These are phyloP conservation scores for Pogonophryne albipinna DNA, from an alignment of 2,797 vertebrate genomes.

Conservation along the genomic window DNA sequence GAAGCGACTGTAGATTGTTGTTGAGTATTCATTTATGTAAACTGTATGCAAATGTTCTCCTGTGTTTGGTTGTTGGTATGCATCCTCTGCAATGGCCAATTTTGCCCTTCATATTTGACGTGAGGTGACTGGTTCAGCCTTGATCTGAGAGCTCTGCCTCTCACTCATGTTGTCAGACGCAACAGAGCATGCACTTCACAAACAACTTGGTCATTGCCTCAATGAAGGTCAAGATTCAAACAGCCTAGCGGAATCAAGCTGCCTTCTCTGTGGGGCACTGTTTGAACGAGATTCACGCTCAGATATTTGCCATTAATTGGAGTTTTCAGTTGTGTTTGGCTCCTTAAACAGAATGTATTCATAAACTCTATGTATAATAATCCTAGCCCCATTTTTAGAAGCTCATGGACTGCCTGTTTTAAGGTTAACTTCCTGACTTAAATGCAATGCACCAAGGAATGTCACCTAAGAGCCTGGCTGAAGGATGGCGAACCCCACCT, in stretches of 20 bases:
- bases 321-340: conserved; percentile 51
- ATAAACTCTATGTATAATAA: conserved; percentile 66
- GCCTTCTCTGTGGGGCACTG: conserved; percentile 65
- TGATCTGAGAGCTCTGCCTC: conserved; percentile 81
- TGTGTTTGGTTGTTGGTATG: conserved; percentile 82
- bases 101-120: conserved; percentile 86
- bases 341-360: conserved; percentile 69
- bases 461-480: conserved; percentile 66
- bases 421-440: conserved; percentile 64
- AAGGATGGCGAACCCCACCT: conserved; percentile 72
- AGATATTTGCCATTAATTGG: conserved; percentile 73
- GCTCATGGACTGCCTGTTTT: conserved; percentile 52
- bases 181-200: conserved; percentile 78
- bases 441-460: conserved; percentile 54
- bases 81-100: conserved; percentile 82
- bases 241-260: conserved; percentile 55
- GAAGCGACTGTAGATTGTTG: conserved; percentile 44
- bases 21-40: conserved; percentile 87
- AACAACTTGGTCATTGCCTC: conserved; percentile 83
- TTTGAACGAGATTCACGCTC: conserved; percentile 64
- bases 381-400: conserved; percentile 43
- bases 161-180: conserved; percentile 81
- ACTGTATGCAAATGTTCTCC: conserved; percentile 82
- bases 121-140: conserved; percentile 87
- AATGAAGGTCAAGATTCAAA: conserved; percentile 80